Base-by-base conservation (phyloP, 2,888 invertebrate genomes). In the Gortyna flavago region DNA sequence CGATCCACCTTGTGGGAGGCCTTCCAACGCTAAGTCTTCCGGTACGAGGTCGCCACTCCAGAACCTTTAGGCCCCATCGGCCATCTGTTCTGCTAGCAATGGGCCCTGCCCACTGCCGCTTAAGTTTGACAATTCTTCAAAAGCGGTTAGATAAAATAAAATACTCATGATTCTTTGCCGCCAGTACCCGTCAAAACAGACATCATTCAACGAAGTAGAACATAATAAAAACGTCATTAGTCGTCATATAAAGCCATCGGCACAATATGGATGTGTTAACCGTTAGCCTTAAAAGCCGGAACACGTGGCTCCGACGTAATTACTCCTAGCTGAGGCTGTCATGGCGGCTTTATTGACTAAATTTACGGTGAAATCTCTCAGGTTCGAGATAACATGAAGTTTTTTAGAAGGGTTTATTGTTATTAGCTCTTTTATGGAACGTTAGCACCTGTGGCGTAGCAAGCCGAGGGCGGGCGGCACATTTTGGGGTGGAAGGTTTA, bases 241-340 rank as follows among this genome's bases (percentile, higher is more conserved):
- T 1, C 54, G n/a, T 57, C 62, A 54, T n/a, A 83, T 79, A 75
- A 79, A 78, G 48, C 48, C 41, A 48, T 61, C 62, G 18, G 38
- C 51, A 66, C 71, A 61, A 41, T 83, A 78, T 54, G 61, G 13
- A 51, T 69, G 61, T 41, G 69, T 80, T 83, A 85, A 75, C 62
- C 69, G 82, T 83, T 78, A 68, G 72, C 44, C 73, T 83, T 86
- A 79, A 86, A 83, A 80, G 79, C 75, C 72, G 44, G 54, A 57
- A 79, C 85, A 88, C 81, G 75, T 88, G 82, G 72, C 73, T 67
- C 48, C 35, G 25, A 41, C 29, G 78, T 88, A 84, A 87, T 88
- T 83, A 83, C 77, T 80, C 69, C 73, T 35, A 67, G 65, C 32
- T 54, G 74, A 75, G 78, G 35, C 44, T 54, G 64, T 68, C 25